These are phyloP conservation scores for Leptinotarsa lineolata DNA, from an alignment of 1,140 invertebrate species.

Conservation along the genomic window DNA sequence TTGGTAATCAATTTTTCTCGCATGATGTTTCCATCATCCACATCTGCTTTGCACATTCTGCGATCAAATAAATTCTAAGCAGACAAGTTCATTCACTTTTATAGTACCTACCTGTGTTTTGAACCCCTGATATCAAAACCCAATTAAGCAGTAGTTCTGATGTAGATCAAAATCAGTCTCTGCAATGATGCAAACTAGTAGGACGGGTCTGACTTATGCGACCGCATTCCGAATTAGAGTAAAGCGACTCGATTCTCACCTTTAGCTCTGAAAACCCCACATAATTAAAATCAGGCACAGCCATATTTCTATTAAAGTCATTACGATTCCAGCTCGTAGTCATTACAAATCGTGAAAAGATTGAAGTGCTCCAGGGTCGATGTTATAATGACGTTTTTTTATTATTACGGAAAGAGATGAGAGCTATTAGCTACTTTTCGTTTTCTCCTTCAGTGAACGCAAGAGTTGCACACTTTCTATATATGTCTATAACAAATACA, in stretches of 20 bases:
- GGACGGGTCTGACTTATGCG: constrained; percentile 9
- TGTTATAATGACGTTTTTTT: constrained; percentile 18
- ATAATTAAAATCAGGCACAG: constrained; percentile 31
- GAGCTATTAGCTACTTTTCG: constrained; percentile 15
- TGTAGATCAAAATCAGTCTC: constrained; percentile 9
- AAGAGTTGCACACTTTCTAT: no score
- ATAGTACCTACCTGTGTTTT: no score
- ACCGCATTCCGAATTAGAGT: constrained; percentile 32
- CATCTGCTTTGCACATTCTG: no score
- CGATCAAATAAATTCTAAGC: no score
- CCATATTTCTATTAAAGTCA: constrained; percentile 7
- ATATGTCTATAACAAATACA: no score
- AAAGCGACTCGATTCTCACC: constrained; percentile 27
- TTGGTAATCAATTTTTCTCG: no score
- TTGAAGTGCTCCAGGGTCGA: not conserved
- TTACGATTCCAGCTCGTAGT: not conserved
- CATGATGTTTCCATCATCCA: no score
- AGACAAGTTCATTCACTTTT: no score
- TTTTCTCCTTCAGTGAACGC: no score
- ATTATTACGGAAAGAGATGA: not conserved
- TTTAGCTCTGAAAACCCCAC: constrained; percentile 20
- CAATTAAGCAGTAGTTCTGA: not conserved
- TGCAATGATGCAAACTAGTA: constrained; percentile 12
- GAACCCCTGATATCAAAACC: not conserved
- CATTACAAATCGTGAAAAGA: not conserved